Conservation (phyloP, 1,140 invertebrate species). For the Orchestia grillus region DNA sequence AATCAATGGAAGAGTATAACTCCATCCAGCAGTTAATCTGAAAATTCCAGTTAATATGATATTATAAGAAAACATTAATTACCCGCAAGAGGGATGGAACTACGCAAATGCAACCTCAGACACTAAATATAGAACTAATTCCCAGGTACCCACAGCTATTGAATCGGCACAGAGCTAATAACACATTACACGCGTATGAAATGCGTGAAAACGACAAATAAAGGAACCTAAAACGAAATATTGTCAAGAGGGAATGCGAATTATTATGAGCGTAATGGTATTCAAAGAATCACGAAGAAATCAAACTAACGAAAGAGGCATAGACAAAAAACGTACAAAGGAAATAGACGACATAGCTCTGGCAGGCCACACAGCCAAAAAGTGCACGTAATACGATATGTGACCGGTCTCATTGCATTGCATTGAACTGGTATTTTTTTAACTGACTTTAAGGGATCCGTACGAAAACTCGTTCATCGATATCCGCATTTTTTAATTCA, state of each 20-base stretch:
- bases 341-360: background rate
- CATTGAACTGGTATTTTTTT: background rate
- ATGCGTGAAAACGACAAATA: background rate
- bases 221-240: background rate
- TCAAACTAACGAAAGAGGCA: background rate
- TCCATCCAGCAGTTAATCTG: too few species aligned
- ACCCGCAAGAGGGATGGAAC: background rate
- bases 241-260: background rate
- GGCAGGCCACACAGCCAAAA: background rate
- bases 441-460: background rate
- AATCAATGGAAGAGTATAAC: too few species aligned
- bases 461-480: background rate
- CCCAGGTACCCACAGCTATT: background rate
- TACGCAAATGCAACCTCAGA: background rate
- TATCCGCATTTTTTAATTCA: background rate
- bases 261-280: background rate
- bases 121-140: background rate
- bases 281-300: background rate
- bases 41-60: too few species aligned
- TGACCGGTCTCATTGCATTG: background rate
- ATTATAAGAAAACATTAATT: background rate
- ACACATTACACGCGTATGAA: background rate
- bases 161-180: background rate
- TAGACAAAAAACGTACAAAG: background rate
- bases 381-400: background rate